A percentile compares a stretch with the other conserved stretches of the same genome.
phyloP scores from a whole-genome alignment of 2,113 vertebrate species.

The Gobiocypris rarus region DNA sequence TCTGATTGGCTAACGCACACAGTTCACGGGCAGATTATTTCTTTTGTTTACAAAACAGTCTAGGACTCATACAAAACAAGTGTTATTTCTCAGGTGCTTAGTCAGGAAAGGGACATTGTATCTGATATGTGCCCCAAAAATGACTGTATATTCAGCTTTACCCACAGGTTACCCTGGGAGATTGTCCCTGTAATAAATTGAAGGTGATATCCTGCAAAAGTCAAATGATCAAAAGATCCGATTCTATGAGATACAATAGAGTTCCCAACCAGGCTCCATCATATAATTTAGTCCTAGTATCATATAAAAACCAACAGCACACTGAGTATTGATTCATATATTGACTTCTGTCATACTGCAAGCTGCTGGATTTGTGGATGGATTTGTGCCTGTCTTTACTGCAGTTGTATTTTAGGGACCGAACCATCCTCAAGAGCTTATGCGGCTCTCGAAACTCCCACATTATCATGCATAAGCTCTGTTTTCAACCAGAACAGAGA shows the following conservation, averaged over 20 bases:
- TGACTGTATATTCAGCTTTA: not conserved
- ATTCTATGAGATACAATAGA: not conserved
- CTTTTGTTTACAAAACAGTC: too few relatives aligned
- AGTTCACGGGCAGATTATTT: not conserved
- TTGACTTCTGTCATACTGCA: not conserved
- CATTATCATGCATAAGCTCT: slow-evolving; percentile 42
- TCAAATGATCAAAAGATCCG: not conserved
- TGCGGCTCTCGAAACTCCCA: not conserved
- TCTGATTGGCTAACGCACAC: not conserved
- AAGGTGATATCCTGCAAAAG: not conserved
- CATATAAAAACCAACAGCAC: slow-evolving; percentile 3
- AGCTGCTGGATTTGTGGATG: not conserved
- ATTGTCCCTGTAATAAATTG: not conserved
- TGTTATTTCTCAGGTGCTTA: not conserved
- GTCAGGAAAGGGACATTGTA: not conserved
- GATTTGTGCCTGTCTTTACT: not conserved
- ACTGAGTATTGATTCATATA: not conserved
- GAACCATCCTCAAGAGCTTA: not conserved
- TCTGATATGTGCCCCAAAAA: not conserved
- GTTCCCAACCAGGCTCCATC: not conserved
- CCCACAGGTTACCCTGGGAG: not conserved
- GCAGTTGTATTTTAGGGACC: not conserved
- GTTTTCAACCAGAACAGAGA: slow-evolving; percentile 8
- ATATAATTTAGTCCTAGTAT: not conserved
- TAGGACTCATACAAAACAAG: not conserved